A percentile compares a stretch with the other conserved stretches of the same genome.
Evolutionary conservation across 1,140 invertebrate genomes (phyloP).

Genomic region (Planococcus citri): DNA sequence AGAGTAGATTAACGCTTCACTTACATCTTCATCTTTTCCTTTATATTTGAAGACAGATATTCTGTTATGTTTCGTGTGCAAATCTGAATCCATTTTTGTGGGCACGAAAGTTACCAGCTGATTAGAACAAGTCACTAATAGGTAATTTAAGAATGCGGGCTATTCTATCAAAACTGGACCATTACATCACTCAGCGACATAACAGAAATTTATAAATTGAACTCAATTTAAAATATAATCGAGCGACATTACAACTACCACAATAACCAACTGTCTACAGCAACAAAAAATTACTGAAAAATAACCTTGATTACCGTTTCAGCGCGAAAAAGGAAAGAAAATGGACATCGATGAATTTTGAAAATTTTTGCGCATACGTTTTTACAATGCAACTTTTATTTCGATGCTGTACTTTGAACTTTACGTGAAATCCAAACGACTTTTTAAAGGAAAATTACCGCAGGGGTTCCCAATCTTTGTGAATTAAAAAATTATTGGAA

Average conservation of each 20-base stretch:
- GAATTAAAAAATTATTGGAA: too few species aligned
- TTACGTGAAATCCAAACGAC: too few species aligned
- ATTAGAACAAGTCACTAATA: neutral
- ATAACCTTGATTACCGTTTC: slow-evolving; percentile 16
- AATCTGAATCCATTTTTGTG: slow-evolving; percentile 14
- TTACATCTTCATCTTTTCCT: slow-evolving; percentile 13
- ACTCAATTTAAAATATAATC: neutral
- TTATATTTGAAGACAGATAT: slow-evolving; percentile 1
- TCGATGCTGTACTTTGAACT: too few species aligned
- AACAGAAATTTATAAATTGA: neutral
- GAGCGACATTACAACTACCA: neutral
- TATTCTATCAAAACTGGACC: neutral
- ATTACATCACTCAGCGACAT: neutral
- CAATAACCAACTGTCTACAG: slow-evolving; percentile 5
- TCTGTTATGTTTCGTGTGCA: slow-evolving; percentile 14
- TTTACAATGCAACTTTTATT: neutral
- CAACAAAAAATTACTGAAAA: neutral
- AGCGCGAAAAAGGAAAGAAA: slow-evolving; percentile 10
- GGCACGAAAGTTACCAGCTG: neutral
- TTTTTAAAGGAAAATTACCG: too few species aligned
- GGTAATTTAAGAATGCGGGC: neutral
- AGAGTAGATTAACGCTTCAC: neutral
- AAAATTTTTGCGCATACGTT: neutral
- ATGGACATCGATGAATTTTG: neutral
- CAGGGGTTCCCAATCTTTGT: too few species aligned